These are phyloP conservation scores for Zosterops japonicus DNA, from an alignment of 2,113 vertebrate species.

Conservation along the genomic window DNA sequence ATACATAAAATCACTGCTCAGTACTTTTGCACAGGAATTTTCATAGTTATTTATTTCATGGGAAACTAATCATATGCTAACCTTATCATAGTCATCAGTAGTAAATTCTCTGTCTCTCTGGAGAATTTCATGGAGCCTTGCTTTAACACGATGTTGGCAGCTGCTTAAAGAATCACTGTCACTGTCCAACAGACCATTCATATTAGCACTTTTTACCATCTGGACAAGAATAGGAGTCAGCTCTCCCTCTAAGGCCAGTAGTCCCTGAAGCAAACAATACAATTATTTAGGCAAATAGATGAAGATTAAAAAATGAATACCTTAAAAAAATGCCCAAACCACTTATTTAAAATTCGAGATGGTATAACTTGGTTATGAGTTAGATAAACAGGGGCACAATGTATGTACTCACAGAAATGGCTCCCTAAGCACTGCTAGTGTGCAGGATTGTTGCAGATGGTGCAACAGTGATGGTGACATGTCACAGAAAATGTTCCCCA, in stretches of 20 bases:
- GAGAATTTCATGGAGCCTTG: conserved; percentile 87
- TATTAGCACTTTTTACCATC: conserved; percentile 93
- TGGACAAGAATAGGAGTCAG: conserved; percentile 90
- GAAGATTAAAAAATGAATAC: neutral
- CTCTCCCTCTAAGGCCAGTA: conserved; percentile 87
- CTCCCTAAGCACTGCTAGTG: neutral
- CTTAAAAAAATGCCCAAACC: neutral
- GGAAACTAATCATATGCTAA: conserved; percentile 25
- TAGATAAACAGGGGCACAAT: neutral
- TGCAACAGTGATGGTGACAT: neutral
- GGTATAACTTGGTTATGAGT: neutral
- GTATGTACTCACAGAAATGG: neutral
- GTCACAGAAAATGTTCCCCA: neutral
- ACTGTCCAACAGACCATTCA: conserved; percentile 90
- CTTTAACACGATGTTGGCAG: conserved; percentile 89
- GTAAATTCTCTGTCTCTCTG: conserved; percentile 87
- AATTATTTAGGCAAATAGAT: neutral
- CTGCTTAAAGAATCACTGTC: conserved; percentile 88
- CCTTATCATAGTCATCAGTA: conserved; percentile 87
- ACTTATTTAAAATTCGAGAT: neutral
- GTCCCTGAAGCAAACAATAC: conserved; percentile 71
- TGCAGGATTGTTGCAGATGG: neutral
- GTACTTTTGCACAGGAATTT: neutral
- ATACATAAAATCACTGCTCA: neutral
- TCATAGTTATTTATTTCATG: neutral